A percentile compares a stretch with the other conserved stretches of the same genome.
phyloP scores from a whole-genome alignment of 2,797 vertebrate species.

The Avahi laniger region DNA sequence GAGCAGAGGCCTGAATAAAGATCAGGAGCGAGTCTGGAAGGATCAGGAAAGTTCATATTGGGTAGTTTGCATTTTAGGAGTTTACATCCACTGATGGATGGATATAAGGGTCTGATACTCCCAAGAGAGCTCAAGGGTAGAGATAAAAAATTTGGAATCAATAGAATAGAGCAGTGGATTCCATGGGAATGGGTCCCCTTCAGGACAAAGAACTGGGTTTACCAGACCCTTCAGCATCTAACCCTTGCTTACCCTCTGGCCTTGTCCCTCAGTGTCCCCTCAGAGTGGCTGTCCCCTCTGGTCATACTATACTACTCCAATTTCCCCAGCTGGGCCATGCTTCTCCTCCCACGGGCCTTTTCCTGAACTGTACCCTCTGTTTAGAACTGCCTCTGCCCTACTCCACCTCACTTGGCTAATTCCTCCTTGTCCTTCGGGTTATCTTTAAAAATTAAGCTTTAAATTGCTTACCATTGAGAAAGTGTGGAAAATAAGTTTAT shows the following conservation, averaged over 20 bases:
- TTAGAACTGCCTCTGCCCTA: neutral
- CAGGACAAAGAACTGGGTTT: neutral
- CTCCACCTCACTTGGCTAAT: neutral
- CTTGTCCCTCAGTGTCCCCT: neutral
- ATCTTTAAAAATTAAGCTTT: constrained; percentile 2
- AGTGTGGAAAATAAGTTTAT: neutral
- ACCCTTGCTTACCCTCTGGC: neutral
- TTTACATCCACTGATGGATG: neutral
- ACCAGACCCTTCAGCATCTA: neutral
- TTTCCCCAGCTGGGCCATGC: neutral
- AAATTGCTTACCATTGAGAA: neutral
- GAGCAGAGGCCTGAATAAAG: neutral
- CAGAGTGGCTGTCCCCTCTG: neutral
- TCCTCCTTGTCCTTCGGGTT: neutral
- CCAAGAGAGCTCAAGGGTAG: constrained; percentile 1
- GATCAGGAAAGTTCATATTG: neutral
- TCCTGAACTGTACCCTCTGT: neutral
- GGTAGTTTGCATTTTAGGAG: neutral
- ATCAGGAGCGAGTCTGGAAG: neutral
- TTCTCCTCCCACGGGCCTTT: neutral
- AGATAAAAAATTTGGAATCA: constrained; percentile 28
- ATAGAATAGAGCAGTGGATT: neutral
- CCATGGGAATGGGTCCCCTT: neutral
- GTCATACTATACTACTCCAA: neutral
- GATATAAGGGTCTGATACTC: neutral